Evolutionary conservation across 2,888 invertebrate genomes (phyloP).

Genomic region (Cyaniris semiargus): DNA sequence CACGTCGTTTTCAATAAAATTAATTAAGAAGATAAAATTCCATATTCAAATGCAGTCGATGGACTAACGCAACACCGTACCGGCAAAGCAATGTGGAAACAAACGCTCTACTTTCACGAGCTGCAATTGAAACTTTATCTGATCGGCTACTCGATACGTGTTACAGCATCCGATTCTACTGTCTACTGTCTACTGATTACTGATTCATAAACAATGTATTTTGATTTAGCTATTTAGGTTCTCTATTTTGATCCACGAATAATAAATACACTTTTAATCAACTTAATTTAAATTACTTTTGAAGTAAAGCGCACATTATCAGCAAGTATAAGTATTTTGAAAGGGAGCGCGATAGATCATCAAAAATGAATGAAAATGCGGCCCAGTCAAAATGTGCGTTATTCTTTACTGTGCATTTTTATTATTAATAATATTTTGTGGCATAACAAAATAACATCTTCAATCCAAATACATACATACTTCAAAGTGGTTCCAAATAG

Average conservation of each 20-base stretch:
- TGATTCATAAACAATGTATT: conserved; percentile 8
- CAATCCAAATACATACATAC: no score
- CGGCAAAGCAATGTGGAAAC: conserved; percentile 34
- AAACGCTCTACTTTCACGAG: conserved; percentile 40
- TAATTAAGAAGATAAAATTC: background rate
- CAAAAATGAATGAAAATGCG: no score
- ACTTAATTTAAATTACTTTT: no score
- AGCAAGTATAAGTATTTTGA: no score
- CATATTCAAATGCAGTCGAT: conserved; percentile 25
- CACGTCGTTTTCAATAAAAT: background rate
- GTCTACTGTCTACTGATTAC: conserved; percentile 15
- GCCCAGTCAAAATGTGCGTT: no score
- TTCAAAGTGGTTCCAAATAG: no score
- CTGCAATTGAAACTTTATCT: conserved; percentile 41
- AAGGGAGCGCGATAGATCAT: no score
- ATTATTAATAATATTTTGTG: no score
- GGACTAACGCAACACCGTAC: conserved; percentile 14
- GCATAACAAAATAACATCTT: no score
- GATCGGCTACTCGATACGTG: conserved; percentile 37
- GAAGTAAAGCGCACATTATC: no score
- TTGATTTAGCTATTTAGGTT: background rate
- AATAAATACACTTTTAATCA: no score
- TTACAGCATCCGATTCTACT: conserved; percentile 38
- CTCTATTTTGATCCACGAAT: background rate
- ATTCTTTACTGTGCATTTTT: no score